Percentiles rank a stretch among this genome's conserved stretches.
phyloP scores from a whole-genome alignment of 2,888 invertebrate genomes.

The Heteromyza rotundicornis region DNA sequence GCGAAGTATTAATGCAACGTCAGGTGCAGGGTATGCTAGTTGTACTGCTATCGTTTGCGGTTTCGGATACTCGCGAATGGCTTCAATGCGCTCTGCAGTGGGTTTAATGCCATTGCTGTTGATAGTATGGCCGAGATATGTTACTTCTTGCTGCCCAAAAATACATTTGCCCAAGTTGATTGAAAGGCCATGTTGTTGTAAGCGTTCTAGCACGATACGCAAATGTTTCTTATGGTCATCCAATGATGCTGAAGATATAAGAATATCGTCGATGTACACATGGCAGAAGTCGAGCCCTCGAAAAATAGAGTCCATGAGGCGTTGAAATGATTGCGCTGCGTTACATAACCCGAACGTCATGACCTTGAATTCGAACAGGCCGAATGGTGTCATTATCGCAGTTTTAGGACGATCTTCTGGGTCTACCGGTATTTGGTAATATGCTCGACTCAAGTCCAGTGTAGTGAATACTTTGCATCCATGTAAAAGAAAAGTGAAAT shows the following conservation, averaged over 20 bases:
- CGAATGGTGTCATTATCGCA: conserved; percentile 2
- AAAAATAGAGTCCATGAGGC: neutral
- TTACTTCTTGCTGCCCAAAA: conserved; percentile 3
- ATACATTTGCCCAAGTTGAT: conserved; percentile 8
- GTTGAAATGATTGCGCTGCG: conserved; percentile 46
- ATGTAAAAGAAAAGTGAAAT: conserved; percentile 28
- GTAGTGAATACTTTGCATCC: conserved; percentile 20
- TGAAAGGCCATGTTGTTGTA: conserved; percentile 5
- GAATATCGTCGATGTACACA: conserved; percentile 11
- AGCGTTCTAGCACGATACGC: neutral
- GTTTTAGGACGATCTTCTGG: conserved; percentile 12
- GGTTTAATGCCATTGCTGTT: conserved; percentile 6
- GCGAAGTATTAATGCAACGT: conserved; percentile 35
- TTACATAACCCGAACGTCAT: conserved; percentile 40
- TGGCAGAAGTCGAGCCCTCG: conserved; percentile 12
- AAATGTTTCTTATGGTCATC: conserved; percentile 5
- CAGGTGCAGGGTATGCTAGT: neutral
- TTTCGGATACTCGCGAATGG: conserved; percentile 3
- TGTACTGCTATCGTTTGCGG: conserved; percentile 7
- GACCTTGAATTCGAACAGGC: neutral
- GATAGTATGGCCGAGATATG: conserved; percentile 12
- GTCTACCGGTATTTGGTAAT: conserved; percentile 17
- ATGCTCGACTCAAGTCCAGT: conserved; percentile 21
- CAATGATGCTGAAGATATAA: neutral
- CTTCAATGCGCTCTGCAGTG: conserved; percentile 3